Percentiles rank a stretch among this genome's conserved stretches.
Conservation (phyloP, 2,113 vertebrate genomes). For the Tupaia chinensis region DNA sequence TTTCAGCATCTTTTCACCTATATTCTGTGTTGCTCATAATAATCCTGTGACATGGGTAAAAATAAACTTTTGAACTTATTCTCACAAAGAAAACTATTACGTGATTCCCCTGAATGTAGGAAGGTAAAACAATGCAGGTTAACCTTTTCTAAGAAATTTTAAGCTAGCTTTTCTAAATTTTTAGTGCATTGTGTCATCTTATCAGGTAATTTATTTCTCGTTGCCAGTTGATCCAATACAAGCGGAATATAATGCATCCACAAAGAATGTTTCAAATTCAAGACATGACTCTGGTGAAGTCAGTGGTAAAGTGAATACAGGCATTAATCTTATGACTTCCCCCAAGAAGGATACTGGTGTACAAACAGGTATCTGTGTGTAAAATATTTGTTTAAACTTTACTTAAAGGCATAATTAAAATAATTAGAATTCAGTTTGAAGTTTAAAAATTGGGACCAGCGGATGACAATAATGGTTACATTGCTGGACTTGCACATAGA, state of each 20-base stretch:
- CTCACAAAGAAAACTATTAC: not conserved
- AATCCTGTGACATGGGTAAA: not conserved
- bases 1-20: conserved; percentile 1
- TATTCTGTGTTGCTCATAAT: not conserved
- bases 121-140: conserved; percentile 8
- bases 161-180: not conserved
- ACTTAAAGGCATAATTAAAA: conserved; percentile 1
- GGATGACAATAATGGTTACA: no score
- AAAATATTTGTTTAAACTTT: conserved; percentile 22
- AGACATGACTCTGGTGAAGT: conserved; percentile 21
- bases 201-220: conserved; percentile 44
- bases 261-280: conserved; percentile 59
- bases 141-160: conserved; percentile 24
- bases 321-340: conserved; percentile 59
- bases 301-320: not conserved
- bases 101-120: conserved; percentile 14
- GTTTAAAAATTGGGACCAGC: not conserved
- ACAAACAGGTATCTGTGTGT: conserved; percentile 92
- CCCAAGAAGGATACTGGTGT: conserved; percentile 90
- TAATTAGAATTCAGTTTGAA: not conserved
- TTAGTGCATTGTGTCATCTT: not conserved
- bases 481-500: no score
- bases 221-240: conserved; percentile 74
- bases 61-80: not conserved
- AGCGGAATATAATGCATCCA: conserved; percentile 42